A percentile compares a stretch with the other conserved stretches of the same genome.
Conservation (phyloP, 2,888 invertebrate genomes). For the Eurytoma californica region DNA sequence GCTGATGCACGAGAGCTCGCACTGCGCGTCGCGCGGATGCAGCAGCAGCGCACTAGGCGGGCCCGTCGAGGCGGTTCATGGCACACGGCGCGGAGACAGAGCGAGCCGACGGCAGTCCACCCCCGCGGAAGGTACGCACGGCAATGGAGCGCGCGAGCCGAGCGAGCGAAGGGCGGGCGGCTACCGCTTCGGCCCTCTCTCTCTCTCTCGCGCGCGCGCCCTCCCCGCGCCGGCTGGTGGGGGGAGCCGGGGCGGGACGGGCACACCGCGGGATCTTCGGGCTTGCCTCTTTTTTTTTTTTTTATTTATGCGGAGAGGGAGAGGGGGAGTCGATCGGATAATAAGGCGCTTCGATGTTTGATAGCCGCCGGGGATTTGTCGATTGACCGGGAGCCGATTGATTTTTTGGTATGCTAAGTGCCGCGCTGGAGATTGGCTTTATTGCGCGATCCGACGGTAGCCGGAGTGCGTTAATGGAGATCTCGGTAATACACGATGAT, state of each 20-base stretch:
- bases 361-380: too few relatives aligned
- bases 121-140: conserved; percentile 53
- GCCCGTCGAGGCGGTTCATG: neutral
- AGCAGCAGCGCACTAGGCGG: neutral
- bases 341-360: too few relatives aligned
- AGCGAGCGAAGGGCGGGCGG: conserved; percentile 43
- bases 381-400: too few relatives aligned
- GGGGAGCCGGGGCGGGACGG: neutral
- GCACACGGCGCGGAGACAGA: neutral
- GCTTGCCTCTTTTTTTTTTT: neutral
- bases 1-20: too few relatives aligned
- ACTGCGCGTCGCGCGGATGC: neutral
- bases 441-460: too few relatives aligned
- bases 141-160: conserved; percentile 38
- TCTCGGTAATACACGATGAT: too few relatives aligned
- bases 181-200: neutral
- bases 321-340: neutral
- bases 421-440: too few relatives aligned
- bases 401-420: too few relatives aligned
- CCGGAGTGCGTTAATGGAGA: too few relatives aligned
- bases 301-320: neutral
- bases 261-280: neutral
- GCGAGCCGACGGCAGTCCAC: conserved; percentile 35
- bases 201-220: neutral
- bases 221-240: neutral